A percentile compares a stretch with the other conserved stretches of the same genome.
Conservation (phyloP, 2,797 vertebrate genomes). For the Cynodonichthys magdalenae region DNA sequence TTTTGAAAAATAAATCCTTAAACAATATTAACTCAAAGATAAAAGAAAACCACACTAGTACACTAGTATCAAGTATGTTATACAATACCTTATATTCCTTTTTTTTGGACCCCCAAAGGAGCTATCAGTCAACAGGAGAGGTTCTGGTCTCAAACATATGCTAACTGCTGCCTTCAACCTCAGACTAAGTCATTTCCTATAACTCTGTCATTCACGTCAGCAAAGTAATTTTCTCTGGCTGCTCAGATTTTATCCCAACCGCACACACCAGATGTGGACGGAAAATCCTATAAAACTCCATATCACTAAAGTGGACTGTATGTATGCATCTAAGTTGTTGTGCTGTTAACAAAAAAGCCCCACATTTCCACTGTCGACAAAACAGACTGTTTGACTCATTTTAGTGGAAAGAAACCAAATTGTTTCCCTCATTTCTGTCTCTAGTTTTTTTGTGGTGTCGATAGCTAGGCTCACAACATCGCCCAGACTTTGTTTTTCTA, state of each 20-base stretch:
- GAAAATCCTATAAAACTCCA: constrained; percentile 80
- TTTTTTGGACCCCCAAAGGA: not conserved
- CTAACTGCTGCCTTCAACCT: constrained; percentile 48
- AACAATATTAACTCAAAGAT: not conserved
- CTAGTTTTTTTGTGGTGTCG: not conserved
- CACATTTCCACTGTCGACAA: constrained; percentile 47
- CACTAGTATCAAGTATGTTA: not conserved
- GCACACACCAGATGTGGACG: constrained; percentile 78
- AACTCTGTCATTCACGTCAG: constrained; percentile 76
- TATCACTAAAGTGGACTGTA: constrained; percentile 70
- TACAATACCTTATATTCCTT: not conserved
- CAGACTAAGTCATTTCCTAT: constrained; percentile 72
- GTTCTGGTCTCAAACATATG: constrained; percentile 45
- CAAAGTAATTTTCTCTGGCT: constrained; percentile 77
- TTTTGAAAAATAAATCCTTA: not conserved
- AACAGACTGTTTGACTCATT: constrained; percentile 25
- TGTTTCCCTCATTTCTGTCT: not conserved
- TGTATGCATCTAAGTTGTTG: constrained; percentile 66
- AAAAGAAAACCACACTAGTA: not conserved
- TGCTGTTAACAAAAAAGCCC: constrained; percentile 32
- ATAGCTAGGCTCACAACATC: not conserved
- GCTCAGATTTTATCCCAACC: constrained; percentile 78
- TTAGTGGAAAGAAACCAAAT: constrained; percentile 2
- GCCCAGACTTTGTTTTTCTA: not conserved
- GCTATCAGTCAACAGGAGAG: constrained; percentile 13